These are phyloP conservation scores for Helarctos malayanus DNA, from an alignment of 2,797 vertebrate genomes.

Conservation along the genomic window DNA sequence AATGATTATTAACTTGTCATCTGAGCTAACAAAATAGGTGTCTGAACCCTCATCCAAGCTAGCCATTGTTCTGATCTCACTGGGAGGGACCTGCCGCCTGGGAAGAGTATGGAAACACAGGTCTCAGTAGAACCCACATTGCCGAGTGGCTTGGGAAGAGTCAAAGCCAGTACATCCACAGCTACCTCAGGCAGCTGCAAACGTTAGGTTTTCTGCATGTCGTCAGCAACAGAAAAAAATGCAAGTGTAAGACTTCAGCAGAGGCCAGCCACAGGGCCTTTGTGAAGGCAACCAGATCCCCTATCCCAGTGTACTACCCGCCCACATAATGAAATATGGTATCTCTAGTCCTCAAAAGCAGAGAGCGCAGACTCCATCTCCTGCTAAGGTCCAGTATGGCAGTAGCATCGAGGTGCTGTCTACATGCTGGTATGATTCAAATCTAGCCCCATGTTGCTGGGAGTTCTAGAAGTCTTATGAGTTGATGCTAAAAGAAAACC, in stretches of 20 bases:
- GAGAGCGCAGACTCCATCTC: background rate
- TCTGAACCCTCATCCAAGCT: background rate
- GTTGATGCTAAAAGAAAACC: background rate
- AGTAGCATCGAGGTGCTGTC: background rate
- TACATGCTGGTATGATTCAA: background rate
- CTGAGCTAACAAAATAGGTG: conserved; percentile 26
- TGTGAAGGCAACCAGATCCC: background rate
- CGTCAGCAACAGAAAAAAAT: background rate
- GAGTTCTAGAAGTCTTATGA: background rate
- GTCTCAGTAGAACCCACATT: background rate
- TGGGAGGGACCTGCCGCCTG: background rate
- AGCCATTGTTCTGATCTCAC: background rate
- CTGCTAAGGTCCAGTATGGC: background rate
- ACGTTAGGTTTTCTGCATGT: background rate
- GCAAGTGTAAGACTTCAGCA: background rate
- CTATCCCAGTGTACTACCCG: background rate
- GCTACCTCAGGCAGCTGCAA: background rate
- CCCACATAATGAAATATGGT: background rate
- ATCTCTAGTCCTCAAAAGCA: background rate
- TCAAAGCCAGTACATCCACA: background rate
- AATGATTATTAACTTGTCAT: conserved; percentile 2
- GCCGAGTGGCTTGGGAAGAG: background rate
- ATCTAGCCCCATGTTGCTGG: background rate
- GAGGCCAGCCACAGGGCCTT: background rate
- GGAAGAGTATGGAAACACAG: background rate